Evolutionary conservation across 1,140 invertebrate genomes (phyloP), one percentile per base, ranked within the genome.

Genomic region (Thaumetopoea pityocampa): DNA sequence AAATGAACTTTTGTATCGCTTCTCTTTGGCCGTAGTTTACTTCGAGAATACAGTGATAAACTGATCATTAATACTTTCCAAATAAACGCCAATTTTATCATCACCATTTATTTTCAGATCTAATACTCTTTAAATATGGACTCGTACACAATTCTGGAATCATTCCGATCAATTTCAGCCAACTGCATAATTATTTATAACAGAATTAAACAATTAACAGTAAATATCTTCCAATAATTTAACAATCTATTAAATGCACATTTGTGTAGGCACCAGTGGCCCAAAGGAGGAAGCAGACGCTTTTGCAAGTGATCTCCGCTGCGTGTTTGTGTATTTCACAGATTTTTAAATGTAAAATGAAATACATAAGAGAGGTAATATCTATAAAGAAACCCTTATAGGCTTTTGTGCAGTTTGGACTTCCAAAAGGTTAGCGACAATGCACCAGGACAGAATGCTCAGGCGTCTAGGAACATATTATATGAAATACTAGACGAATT

Each of bases 161-260:
- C 56, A 55, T 63, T 56, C 61, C 52, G 24, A 48, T 57, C 52
- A 51, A 58, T 64, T 64, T 59, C 24, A 53, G 45, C 43, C 56
- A 71, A 70, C 58, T 65, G 62, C 22, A 54, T 63, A 51, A 58
- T 51, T 51, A 52, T 52, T n/a, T 64, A 64, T 57, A 76, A 62
- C 59, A 66, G 50, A 59, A 53, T 54, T 63, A 70, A 77, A 79
- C 73, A 72, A 77, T 48, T 76, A 83, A 83, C 76, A 83, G 63
- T 83, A 80, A 80, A 83, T 51, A 47, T 79, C 70, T 80, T 66
- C 51, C 63, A 80, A 61, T 50, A 71, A 68, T 74, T 67, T 76
- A 83, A 83, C 79, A 80, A 78, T 51, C 67, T 80, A 83, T 68
- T 83, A 83, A 83, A 81, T 83, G 79, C 79, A 83, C 51, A 63